Evolutionary conservation across 2,888 invertebrate species (phyloP).

Genomic region (Willowsia nigromaculata): DNA sequence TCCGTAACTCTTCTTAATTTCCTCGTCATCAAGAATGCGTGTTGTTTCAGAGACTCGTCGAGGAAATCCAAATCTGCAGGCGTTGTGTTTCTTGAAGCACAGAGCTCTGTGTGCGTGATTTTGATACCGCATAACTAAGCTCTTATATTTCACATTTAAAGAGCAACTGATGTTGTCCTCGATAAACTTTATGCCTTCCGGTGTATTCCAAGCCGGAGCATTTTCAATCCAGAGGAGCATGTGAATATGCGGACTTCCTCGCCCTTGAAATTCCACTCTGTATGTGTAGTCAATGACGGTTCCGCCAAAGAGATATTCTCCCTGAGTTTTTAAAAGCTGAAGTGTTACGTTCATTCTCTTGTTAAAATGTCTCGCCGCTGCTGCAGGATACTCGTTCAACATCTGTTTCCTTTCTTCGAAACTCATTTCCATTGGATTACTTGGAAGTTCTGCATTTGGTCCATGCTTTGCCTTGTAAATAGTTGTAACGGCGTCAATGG

Average conservation of each 20-base stretch:
- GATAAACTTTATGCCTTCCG: slow-evolving; percentile 34
- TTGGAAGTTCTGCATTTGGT: background rate
- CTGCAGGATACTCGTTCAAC: slow-evolving; percentile 45
- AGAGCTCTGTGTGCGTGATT: slow-evolving; percentile 37
- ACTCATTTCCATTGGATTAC: background rate
- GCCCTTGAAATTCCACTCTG: slow-evolving; percentile 51
- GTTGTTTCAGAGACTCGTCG: background rate
- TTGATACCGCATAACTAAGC: slow-evolving; percentile 49
- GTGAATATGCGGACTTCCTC: slow-evolving; percentile 59
- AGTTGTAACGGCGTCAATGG: slow-evolving; percentile 34
- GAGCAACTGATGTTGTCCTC: slow-evolving; percentile 49
- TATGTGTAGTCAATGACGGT: slow-evolving; percentile 27
- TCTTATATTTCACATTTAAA: background rate
- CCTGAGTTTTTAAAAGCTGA: background rate
- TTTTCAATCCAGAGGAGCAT: slow-evolving; percentile 34
- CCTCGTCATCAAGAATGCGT: slow-evolving; percentile 42
- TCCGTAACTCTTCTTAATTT: slow-evolving; percentile 19
- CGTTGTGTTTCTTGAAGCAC: slow-evolving; percentile 52
- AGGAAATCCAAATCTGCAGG: slow-evolving; percentile 59
- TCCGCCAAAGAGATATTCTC: slow-evolving; percentile 34
- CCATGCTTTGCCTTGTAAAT: slow-evolving; percentile 56
- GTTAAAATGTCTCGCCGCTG: slow-evolving; percentile 56
- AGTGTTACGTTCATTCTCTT: slow-evolving; percentile 5
- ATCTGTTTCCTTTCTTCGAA: slow-evolving; percentile 8
- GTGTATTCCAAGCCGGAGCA: slow-evolving; percentile 43